A percentile compares a stretch with the other conserved stretches of the same genome.
Evolutionary conservation across 2,888 invertebrate genomes (phyloP).

Genomic region (Lithophane socia): DNA sequence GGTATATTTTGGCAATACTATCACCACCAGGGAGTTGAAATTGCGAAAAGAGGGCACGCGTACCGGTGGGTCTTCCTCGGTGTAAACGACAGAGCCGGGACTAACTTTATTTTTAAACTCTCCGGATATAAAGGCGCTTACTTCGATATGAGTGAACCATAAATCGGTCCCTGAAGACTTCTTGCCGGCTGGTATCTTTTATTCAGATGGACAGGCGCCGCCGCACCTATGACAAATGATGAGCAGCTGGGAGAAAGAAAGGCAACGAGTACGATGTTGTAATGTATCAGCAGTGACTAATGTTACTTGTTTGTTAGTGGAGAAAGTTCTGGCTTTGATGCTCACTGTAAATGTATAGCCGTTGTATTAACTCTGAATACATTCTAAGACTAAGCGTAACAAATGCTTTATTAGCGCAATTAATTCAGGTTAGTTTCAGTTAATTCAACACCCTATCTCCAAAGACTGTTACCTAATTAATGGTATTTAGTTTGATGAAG

Average conservation of each 20-base stretch:
- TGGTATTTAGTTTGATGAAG: conserved; percentile 26
- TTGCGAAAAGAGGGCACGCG: conserved; percentile 61
- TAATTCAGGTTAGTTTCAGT: conserved; percentile 49
- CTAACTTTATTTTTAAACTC: conserved; percentile 73
- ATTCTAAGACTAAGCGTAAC: conserved; percentile 19
- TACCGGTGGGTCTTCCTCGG: conserved; percentile 40
- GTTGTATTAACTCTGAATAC: conserved; percentile 24
- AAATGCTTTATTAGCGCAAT: conserved; percentile 43
- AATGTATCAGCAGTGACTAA: conserved; percentile 65
- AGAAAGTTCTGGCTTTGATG: conserved; percentile 59
- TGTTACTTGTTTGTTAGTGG: conserved; percentile 65
- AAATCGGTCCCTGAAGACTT: conserved; percentile 81
- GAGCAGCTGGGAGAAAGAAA: conserved; percentile 67
- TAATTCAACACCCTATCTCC: conserved; percentile 30
- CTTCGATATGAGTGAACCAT: conserved; percentile 75
- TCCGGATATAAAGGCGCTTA: conserved; percentile 72
- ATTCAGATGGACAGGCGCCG: conserved; percentile 78
- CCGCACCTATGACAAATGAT: conserved; percentile 77
- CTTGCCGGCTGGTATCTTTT: conserved; percentile 80
- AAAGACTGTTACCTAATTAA: conserved; percentile 41
- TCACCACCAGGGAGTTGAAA: conserved; percentile 69
- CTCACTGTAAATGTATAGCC: conserved; percentile 43
- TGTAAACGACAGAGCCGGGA: conserved; percentile 62
- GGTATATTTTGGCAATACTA: conserved; percentile 73
- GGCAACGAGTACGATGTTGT: conserved; percentile 54